phyloP scores from a whole-genome alignment of 2,113 vertebrate species.

The Agapornis roseicollis region DNA sequence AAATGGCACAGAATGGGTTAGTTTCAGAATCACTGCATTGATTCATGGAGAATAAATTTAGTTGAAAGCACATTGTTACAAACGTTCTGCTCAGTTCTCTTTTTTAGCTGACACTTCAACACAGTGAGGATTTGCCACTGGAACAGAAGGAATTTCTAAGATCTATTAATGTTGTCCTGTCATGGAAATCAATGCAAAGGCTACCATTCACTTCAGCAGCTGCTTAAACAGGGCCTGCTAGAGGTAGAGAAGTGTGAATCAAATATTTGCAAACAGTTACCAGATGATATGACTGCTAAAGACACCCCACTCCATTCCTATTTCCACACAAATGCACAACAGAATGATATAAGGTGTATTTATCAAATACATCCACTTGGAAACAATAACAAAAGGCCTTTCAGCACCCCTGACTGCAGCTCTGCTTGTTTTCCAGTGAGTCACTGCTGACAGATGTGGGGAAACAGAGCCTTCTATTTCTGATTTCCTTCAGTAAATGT shows the following conservation, averaged over 20 bases:
- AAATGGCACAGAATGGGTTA: background rate
- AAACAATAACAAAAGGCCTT: slow-evolving; percentile 32
- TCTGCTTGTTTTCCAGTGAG: slow-evolving; percentile 3
- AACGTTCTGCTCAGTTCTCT: background rate
- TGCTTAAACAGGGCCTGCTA: background rate
- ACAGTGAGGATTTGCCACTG: background rate
- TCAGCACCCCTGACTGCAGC: background rate
- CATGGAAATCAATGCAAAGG: background rate
- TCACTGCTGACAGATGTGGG: background rate
- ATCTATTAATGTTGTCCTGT: background rate
- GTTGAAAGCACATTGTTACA: background rate
- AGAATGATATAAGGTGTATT: slow-evolving; percentile 8
- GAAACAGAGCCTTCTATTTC: background rate
- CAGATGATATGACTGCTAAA: slow-evolving; percentile 34
- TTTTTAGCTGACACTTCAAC: background rate
- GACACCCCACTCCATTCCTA: background rate
- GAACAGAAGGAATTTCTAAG: background rate
- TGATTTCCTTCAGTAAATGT: slow-evolving; percentile 15
- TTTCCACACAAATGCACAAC: background rate
- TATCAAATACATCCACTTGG: background rate
- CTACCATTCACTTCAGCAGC: background rate
- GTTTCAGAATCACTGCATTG: background rate
- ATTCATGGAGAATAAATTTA: background rate
- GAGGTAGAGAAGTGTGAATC: background rate
- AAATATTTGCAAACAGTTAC: slow-evolving; percentile 17